Conservation (phyloP, 2,113 vertebrate genomes). For the Semicossyphus pulcher region DNA sequence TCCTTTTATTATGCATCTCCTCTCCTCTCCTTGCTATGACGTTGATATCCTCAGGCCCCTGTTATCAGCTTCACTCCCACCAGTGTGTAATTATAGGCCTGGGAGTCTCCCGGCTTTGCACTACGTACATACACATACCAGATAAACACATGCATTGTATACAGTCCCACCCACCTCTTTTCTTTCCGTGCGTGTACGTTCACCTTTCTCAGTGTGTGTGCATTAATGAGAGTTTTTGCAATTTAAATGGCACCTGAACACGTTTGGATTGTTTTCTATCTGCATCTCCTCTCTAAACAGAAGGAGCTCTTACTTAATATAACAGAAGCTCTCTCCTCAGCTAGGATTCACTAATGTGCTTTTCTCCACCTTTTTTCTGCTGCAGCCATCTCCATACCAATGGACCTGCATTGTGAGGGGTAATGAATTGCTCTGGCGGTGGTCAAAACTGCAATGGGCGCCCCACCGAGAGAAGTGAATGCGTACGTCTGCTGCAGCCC, state of each 20-base stretch:
- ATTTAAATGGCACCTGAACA: conserved; percentile 16
- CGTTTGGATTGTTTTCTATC: conserved; percentile 26
- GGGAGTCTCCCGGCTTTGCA: conserved; percentile 58
- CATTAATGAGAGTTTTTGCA: conserved; percentile 32
- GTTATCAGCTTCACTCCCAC: conserved; percentile 81
- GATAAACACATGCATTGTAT: conserved; percentile 5
- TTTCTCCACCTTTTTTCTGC: conserved; percentile 21
- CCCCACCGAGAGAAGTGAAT: conserved; percentile 48
- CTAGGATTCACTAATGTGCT: conserved; percentile 22
- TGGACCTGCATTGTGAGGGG: conserved; percentile 24
- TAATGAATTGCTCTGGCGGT: conserved; percentile 63
- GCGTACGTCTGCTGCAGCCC: conserved; percentile 16
- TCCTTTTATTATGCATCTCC: conserved; percentile 26
- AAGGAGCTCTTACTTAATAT: conserved; percentile 14
- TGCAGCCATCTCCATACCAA: conserved; percentile 43
- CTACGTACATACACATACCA: conserved; percentile 23
- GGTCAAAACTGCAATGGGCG: conserved; percentile 59
- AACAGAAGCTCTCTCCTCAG: conserved; percentile 1
- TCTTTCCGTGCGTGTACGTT: conserved; percentile 41
- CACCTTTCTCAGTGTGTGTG: conserved; percentile 33
- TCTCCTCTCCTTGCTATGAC: conserved; percentile 24
- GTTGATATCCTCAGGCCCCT: conserved; percentile 64
- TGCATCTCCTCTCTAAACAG: conserved; percentile 21
- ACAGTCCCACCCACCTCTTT: conserved; percentile 33
- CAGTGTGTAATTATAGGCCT: conserved; percentile 78